These are phyloP conservation scores for Strongylocentrotus purpuratus DNA, from an alignment of 35 echinoderm and acorn worm genomes.

Conservation along the genomic window DNA sequence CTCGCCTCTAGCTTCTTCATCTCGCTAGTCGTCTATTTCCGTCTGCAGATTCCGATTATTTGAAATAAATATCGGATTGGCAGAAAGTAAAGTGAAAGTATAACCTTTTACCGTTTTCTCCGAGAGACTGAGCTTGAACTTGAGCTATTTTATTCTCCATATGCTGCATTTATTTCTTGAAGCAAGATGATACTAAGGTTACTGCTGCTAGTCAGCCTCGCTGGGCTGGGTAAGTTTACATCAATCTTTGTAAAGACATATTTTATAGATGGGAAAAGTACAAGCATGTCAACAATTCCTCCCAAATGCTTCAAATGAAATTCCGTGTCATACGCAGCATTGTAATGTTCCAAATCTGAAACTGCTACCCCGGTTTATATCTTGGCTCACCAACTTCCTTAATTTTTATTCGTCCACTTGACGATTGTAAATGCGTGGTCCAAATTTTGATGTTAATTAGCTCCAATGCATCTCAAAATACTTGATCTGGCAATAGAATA, in stretches of 20 bases:
- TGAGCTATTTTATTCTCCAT: not conserved
- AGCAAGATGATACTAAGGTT: slow-evolving; percentile 33
- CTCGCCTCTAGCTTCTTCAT: not conserved
- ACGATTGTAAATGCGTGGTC: too few species aligned
- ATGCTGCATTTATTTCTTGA: not conserved
- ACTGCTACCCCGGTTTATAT: too few species aligned
- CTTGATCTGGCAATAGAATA: too few species aligned
- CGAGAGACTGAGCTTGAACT: not conserved
- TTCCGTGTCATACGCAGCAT: too few species aligned
- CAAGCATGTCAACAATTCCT: not conserved
- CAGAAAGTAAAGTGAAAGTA: not conserved
- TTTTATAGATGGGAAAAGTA: not conserved
- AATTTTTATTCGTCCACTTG: too few species aligned
- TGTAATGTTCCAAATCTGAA: too few species aligned
- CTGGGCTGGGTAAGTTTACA: slow-evolving; percentile 3
- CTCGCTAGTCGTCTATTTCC: not conserved
- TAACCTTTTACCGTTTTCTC: not conserved
- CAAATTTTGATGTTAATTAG: too few species aligned
- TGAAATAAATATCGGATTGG: not conserved
- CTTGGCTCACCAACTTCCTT: too few species aligned
- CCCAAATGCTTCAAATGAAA: too few species aligned
- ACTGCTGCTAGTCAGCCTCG: not conserved
- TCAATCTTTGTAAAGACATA: not conserved
- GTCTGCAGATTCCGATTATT: slow-evolving; percentile 20
- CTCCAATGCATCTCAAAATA: too few species aligned